Evolutionary conservation across 2,888 invertebrate genomes (phyloP).

Genomic region (Napeogenes inachia): DNA sequence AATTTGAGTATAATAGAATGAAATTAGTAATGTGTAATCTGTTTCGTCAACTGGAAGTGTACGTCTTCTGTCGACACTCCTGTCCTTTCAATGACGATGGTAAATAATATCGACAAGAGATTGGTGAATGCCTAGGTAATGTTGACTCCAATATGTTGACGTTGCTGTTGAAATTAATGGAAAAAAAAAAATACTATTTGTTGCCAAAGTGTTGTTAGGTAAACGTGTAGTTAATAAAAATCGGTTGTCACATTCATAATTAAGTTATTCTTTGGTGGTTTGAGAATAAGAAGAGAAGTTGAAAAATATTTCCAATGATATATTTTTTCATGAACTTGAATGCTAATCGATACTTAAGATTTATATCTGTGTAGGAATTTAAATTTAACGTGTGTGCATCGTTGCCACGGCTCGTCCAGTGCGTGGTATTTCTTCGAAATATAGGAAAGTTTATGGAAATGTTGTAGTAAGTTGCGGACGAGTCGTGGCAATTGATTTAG

Average conservation of each 20-base stretch:
- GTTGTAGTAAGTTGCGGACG: slow-evolving; percentile 44
- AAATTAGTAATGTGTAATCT: slow-evolving; percentile 46
- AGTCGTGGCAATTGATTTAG: slow-evolving; percentile 65
- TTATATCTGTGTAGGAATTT: slow-evolving; percentile 74
- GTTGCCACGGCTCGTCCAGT: slow-evolving; percentile 49
- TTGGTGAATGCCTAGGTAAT: slow-evolving; percentile 40
- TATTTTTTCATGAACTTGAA: slow-evolving; percentile 77
- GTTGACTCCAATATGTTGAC: slow-evolving; percentile 60
- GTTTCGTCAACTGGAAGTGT: slow-evolving; percentile 42
- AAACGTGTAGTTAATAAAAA: slow-evolving; percentile 71
- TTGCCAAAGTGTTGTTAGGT: slow-evolving; percentile 78
- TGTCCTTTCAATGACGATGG: slow-evolving; percentile 66
- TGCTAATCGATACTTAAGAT: slow-evolving; percentile 65
- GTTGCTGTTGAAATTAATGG: slow-evolving; percentile 62
- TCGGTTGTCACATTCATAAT: slow-evolving; percentile 76
- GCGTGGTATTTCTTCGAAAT: slow-evolving; percentile 26
- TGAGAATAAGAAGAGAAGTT: slow-evolving; percentile 72
- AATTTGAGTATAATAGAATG: slow-evolving; percentile 52
- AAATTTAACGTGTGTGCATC: slow-evolving; percentile 71
- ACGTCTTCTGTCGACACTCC: slow-evolving; percentile 55
- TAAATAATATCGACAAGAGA: slow-evolving; percentile 49
- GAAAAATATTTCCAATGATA: slow-evolving; percentile 76
- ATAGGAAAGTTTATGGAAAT: too few relatives aligned
- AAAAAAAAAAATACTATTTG: slow-evolving; percentile 69
- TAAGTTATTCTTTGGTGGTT: slow-evolving; percentile 75